Percentiles rank a stretch among this genome's conserved stretches.
These are phyloP conservation scores for Cataglyphis altisquamis DNA, from an alignment of 2,888 invertebrate genomes.

Conservation along the genomic window DNA sequence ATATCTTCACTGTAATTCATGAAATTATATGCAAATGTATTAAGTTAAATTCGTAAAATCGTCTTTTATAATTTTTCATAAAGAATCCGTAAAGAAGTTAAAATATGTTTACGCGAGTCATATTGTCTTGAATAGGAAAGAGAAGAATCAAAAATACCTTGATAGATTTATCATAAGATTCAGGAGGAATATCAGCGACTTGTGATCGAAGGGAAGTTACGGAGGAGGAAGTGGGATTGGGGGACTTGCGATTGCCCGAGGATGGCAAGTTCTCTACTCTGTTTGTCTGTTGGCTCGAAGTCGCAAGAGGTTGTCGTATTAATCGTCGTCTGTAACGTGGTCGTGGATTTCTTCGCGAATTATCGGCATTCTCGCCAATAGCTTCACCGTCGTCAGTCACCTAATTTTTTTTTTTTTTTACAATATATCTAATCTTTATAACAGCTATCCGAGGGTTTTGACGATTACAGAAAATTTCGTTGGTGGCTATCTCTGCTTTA, in stretches of 20 bases:
- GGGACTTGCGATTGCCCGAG: constrained; percentile 59
- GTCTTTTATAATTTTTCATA: neutral
- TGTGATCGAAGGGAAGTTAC: constrained; percentile 48
- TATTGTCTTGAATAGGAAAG: neutral
- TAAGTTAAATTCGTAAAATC: neutral
- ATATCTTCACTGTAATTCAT: neutral
- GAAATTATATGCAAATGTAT: neutral
- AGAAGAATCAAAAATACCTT: constrained; percentile 67
- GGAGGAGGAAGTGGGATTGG: constrained; percentile 62
- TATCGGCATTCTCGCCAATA: constrained; percentile 85
- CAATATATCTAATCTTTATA: constrained; percentile 5
- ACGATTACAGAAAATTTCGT: constrained; percentile 29
- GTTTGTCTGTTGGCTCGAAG: constrained; percentile 69
- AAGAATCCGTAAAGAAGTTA: neutral
- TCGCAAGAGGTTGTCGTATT: constrained; percentile 75
- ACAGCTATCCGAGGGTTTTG: constrained; percentile 10
- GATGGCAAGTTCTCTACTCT: constrained; percentile 71
- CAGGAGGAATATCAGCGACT: constrained; percentile 66
- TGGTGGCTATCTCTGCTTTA: neutral
- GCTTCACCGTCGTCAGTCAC: constrained; percentile 83
- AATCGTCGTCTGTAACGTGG: constrained; percentile 86
- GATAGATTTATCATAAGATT: constrained; percentile 64
- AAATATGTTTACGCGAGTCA: neutral
- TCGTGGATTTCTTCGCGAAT: constrained; percentile 85
- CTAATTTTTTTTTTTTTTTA: constrained; percentile 60